These are phyloP conservation scores for Linyphia triangularis DNA, from an alignment of 2,888 invertebrate species.

Conservation along the genomic window DNA sequence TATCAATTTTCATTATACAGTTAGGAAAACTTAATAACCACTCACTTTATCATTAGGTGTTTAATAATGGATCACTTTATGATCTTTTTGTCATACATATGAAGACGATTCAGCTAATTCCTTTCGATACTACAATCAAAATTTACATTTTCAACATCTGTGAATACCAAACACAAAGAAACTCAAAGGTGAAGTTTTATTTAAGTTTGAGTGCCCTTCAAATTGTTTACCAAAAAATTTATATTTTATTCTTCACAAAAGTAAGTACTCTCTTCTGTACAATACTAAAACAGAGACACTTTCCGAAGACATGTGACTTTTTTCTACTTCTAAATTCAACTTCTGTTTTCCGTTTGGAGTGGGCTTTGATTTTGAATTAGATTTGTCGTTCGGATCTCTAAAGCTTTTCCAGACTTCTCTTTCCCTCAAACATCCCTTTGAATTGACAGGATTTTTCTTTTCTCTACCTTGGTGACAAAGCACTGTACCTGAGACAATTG, in stretches of 20 bases:
- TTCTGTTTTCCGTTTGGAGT: neutral
- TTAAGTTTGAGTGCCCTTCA: no score
- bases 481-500: conserved; percentile 29
- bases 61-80: no score
- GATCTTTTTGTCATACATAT: no score
- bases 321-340: neutral
- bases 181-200: no score
- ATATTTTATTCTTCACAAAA: neutral
- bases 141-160: no score
- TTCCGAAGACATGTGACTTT: neutral
- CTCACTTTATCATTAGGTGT: no score
- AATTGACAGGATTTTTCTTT: conserved; percentile 13
- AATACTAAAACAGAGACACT: neutral
- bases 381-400: conserved; percentile 14
- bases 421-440: neutral
- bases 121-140: no score
- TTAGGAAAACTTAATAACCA: no score
- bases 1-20: no score
- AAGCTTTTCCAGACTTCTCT: conserved; percentile 15
- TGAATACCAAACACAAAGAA: no score
- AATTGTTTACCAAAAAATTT: no score
- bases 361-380: conserved; percentile 41
- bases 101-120: no score
- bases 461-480: neutral
- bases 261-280: neutral